A percentile compares a stretch with the other conserved stretches of the same genome.
These are phyloP conservation scores for Octodonta nipae DNA, from an alignment of 2,888 invertebrate species.

Conservation along the genomic window DNA sequence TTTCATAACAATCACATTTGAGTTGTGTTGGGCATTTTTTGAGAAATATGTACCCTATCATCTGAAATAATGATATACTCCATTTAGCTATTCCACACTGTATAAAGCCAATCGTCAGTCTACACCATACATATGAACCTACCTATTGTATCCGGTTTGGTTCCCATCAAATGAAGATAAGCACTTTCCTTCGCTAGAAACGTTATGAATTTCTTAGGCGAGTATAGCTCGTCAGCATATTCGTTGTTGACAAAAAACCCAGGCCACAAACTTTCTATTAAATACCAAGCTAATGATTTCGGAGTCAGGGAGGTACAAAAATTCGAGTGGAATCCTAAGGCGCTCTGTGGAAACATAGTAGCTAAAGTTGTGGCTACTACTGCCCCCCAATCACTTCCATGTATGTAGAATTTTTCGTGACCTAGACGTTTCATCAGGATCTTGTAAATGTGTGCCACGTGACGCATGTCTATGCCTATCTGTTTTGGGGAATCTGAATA, in stretches of 20 bases:
- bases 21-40: too few relatives aligned
- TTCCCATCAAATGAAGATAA: constrained; percentile 11
- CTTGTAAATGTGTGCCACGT: constrained; percentile 45
- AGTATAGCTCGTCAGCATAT: constrained; percentile 39
- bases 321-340: constrained; percentile 44
- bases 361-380: constrained; percentile 47
- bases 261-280: constrained; percentile 13
- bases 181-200: constrained; percentile 9
- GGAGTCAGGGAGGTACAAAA: constrained; percentile 37
- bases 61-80: too few relatives aligned
- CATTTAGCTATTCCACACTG: too few relatives aligned
- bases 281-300: constrained; percentile 13
- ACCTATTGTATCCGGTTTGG: constrained; percentile 16
- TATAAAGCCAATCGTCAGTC: too few relatives aligned
- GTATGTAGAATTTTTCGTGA: constrained; percentile 50
- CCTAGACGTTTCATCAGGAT: constrained; percentile 58
- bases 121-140: constrained; percentile 4
- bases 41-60: too few relatives aligned
- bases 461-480: constrained; percentile 43
- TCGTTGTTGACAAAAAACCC: constrained; percentile 34
- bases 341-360: constrained; percentile 45
- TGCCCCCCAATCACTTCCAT: constrained; percentile 77
- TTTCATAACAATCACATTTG: too few relatives aligned
- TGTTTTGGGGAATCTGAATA: constrained; percentile 41
- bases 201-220: constrained; percentile 26